Conservation (phyloP, 1,140 invertebrate genomes). For the Samia ricini region DNA sequence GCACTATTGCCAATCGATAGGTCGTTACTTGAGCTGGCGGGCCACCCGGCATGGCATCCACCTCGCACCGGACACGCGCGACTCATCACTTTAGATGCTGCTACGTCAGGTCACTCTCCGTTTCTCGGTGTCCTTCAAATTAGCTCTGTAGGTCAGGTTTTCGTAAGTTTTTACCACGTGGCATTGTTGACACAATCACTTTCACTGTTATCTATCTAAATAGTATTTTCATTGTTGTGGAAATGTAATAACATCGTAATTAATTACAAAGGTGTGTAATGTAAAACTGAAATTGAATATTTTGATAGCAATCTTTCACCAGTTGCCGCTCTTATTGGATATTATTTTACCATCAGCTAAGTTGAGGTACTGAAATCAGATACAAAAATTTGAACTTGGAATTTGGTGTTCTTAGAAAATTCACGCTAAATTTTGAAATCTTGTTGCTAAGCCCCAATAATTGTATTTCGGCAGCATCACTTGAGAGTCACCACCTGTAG, state of each 20-base stretch:
- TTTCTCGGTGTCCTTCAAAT: conserved; percentile 77
- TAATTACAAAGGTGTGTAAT: too few relatives aligned
- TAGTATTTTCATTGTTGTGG: neutral
- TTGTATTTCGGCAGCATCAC: too few relatives aligned
- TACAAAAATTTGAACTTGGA: too few relatives aligned
- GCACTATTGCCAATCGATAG: conserved; percentile 76
- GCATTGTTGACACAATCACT: conserved; percentile 52
- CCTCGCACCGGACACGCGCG: conserved; percentile 60
- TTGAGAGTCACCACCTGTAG: too few relatives aligned
- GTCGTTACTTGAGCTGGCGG: conserved; percentile 58
- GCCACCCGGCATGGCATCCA: conserved; percentile 18
- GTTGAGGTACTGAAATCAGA: too few relatives aligned
- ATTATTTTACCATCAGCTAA: too few relatives aligned
- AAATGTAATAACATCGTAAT: neutral
- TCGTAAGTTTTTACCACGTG: conserved; percentile 61
- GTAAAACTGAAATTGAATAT: too few relatives aligned
- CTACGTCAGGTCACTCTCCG: conserved; percentile 76
- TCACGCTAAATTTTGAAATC: too few relatives aligned
- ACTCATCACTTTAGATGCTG: conserved; percentile 74
- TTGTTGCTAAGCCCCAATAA: too few relatives aligned
- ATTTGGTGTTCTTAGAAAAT: too few relatives aligned
- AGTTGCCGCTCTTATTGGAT: too few relatives aligned
- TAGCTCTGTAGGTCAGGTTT: conserved; percentile 77
- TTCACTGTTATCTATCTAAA: conserved; percentile 2
- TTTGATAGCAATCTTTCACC: too few relatives aligned